Percentiles rank a stretch among this genome's conserved stretches.
These are phyloP conservation scores for Pachyrhynchus sulphureomaculatus DNA, from an alignment of 1,140 invertebrate species.

Conservation along the genomic window DNA sequence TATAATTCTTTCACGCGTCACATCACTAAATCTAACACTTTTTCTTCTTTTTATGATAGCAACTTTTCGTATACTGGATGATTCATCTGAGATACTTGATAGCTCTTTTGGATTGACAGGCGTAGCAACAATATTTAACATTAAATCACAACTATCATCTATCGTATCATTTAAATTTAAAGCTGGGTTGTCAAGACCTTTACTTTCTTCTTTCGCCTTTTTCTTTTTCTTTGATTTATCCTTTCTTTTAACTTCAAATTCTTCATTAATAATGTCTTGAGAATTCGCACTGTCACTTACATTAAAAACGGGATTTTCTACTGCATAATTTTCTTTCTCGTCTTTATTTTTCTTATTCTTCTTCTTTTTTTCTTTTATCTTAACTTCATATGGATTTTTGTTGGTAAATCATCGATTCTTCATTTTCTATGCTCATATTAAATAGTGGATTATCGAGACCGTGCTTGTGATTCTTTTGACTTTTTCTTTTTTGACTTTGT, in stretches of 20 bases:
- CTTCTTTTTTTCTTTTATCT: constrained; percentile 27
- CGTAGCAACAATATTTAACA: constrained; percentile 38
- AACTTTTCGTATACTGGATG: constrained; percentile 9
- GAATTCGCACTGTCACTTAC: background rate
- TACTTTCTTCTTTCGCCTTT: constrained; percentile 46
- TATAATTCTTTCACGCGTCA: constrained; percentile 40
- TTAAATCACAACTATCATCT: constrained; percentile 35
- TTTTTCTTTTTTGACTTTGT: constrained; percentile 30
- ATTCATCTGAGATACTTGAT: background rate
- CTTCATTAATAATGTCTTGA: constrained; percentile 8
- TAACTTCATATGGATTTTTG: constrained; percentile 27
- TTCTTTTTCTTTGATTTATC: constrained; percentile 33
- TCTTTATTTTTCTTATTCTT: constrained; percentile 20
- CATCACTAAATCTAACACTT: constrained; percentile 43
- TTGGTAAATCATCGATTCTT: constrained; percentile 1
- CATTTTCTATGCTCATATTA: constrained; percentile 7
- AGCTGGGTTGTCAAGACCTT: constrained; percentile 35
- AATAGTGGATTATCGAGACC: constrained; percentile 30
- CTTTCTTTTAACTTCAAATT: constrained; percentile 30
- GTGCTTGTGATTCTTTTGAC: constrained; percentile 2
- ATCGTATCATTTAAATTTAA: constrained; percentile 28
- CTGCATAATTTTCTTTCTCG: constrained; percentile 16
- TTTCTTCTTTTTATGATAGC: constrained; percentile 31
- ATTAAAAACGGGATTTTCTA: constrained; percentile 37
- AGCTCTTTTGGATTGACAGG: constrained; percentile 20